A percentile compares a stretch with the other conserved stretches of the same genome.
Evolutionary conservation across 2,797 vertebrate genomes (phyloP).

Genomic region (Oryzias dopingdopingensis): DNA sequence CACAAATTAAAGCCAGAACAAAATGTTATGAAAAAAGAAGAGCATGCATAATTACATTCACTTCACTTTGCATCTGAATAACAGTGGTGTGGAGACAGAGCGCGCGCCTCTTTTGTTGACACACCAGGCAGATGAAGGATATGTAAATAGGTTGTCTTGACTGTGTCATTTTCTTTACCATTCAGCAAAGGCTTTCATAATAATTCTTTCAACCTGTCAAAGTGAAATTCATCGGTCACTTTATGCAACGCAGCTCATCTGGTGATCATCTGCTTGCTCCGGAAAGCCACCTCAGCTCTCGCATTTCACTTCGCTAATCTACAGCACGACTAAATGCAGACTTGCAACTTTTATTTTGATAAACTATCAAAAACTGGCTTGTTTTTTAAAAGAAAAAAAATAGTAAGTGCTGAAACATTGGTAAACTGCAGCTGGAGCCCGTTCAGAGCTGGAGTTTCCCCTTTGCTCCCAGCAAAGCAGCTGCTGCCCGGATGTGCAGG

Average conservation of each 20-base stretch:
- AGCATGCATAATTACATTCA: constrained; percentile 69
- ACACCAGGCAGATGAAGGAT: constrained; percentile 89
- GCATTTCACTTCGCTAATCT: constrained; percentile 61
- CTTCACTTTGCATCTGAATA: constrained; percentile 81
- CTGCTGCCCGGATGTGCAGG: no score
- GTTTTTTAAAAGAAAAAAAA: no score
- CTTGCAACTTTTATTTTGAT: no score
- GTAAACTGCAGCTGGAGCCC: no score
- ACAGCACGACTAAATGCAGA: constrained; percentile 24
- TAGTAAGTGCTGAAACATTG: no score
- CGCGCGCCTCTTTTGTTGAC: constrained; percentile 79
- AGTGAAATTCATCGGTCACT: constrained; percentile 82
- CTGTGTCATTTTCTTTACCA: constrained; percentile 78
- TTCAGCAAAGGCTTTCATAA: constrained; percentile 85
- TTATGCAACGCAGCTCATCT: constrained; percentile 65
- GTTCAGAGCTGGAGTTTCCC: no score
- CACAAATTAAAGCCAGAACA: constrained; percentile 53
- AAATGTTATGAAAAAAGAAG: constrained; percentile 44
- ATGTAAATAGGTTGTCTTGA: constrained; percentile 85
- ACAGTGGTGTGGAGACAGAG: constrained; percentile 69
- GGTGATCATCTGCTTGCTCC: constrained; percentile 53
- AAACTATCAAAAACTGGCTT: no score
- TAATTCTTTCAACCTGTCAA: constrained; percentile 89
- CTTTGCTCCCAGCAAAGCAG: no score
- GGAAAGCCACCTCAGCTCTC: constrained; percentile 72